Conservation (phyloP, 2,113 vertebrate species). For the Lichenostomus cassidix region DNA sequence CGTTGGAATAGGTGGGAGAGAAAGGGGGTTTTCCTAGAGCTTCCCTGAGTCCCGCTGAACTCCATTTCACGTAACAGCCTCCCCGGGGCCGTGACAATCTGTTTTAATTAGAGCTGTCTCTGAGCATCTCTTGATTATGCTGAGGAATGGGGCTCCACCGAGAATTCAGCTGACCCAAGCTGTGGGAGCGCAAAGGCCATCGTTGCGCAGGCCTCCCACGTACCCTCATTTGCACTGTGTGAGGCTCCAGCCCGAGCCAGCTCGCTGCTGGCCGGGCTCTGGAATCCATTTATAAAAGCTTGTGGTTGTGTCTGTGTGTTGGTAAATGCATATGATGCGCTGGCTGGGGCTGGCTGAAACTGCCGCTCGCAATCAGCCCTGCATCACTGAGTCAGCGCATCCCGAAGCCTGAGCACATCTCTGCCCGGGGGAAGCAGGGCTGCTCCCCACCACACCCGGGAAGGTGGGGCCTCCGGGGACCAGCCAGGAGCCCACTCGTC, state of each 20-base stretch:
- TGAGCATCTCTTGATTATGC: slow-evolving; percentile 16
- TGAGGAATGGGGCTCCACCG: neutral
- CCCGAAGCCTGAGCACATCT: slow-evolving; percentile 62
- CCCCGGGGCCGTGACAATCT: neutral
- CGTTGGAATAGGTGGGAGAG: neutral
- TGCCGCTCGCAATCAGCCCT: slow-evolving; percentile 60
- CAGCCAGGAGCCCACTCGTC: neutral
- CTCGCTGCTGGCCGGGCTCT: neutral
- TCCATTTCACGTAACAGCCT: neutral
- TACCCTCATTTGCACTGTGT: slow-evolving; percentile 20
- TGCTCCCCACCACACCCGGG: slow-evolving; percentile 54
- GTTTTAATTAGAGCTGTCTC: slow-evolving; percentile 46
- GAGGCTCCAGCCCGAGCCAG: neutral
- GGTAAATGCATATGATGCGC: slow-evolving; percentile 2
- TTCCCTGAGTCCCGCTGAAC: neutral
- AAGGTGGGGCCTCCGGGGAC: slow-evolving; percentile 59
- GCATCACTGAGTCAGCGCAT: slow-evolving; percentile 67
- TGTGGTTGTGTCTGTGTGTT: slow-evolving; percentile 64
- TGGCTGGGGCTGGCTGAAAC: slow-evolving; percentile 52
- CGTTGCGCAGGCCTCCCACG: neutral
- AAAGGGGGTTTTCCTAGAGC: neutral
- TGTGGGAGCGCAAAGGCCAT: slow-evolving; percentile 24
- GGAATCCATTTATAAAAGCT: slow-evolving; percentile 64
- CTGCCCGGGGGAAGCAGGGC: slow-evolving; percentile 58
- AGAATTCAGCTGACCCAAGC: slow-evolving; percentile 51